Conservation (phyloP, 2,888 invertebrate genomes). For the Synergus gifuensis region DNA sequence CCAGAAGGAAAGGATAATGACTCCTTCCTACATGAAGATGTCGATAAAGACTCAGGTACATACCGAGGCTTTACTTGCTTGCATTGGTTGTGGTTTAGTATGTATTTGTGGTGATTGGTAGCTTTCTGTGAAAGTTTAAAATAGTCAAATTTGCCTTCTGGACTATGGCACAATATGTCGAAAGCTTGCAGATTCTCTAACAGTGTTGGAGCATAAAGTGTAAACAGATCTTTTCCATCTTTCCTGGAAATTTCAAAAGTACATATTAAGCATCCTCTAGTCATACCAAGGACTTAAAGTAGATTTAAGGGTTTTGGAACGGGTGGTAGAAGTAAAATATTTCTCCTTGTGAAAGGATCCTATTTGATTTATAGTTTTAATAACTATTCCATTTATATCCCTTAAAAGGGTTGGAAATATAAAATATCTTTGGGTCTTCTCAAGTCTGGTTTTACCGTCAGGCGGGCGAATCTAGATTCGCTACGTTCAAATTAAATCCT, state of each 20-base stretch:
- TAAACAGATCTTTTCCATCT: not conserved
- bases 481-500: not conserved
- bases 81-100: conserved; percentile 74
- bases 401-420: not conserved
- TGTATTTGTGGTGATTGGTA: conserved; percentile 68
- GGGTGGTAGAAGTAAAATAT: not conserved
- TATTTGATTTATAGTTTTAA: not conserved
- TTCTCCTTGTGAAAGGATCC: not conserved
- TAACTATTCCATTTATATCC: not conserved
- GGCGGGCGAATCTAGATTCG: conserved; percentile 17
- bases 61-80: conserved; percentile 67
- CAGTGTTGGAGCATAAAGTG: not conserved
- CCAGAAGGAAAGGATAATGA: conserved; percentile 92
- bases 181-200: conserved; percentile 31
- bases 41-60: conserved; percentile 79
- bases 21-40: conserved; percentile 82
- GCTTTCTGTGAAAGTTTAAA: conserved; percentile 53
- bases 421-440: not conserved
- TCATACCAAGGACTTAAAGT: not conserved
- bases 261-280: not conserved
- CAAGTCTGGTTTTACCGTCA: conserved; percentile 28
- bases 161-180: conserved; percentile 31
- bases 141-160: conserved; percentile 7
- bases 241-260: conserved; percentile 3
- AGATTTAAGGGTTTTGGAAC: not conserved